Conservation (phyloP, 2,113 vertebrate genomes). For the Balaenoptera acutorostrata region DNA sequence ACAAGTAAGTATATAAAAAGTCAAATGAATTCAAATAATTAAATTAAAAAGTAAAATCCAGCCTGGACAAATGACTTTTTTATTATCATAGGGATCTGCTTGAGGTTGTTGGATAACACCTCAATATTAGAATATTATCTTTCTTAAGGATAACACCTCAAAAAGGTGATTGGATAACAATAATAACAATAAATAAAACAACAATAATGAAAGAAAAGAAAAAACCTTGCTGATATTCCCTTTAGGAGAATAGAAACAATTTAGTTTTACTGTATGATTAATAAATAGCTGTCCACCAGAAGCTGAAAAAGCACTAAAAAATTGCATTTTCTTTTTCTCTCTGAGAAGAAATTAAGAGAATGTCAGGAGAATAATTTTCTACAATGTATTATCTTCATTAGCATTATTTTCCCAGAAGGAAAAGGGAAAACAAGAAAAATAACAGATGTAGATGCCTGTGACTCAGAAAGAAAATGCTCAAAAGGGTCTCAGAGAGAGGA, state of each 20-base stretch:
- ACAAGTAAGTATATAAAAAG: not conserved
- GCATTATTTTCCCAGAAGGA: not conserved
- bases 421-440: not conserved
- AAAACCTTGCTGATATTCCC: not conserved
- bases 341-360: not conserved
- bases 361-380: not conserved
- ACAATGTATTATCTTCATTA: not conserved
- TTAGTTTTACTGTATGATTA: not conserved
- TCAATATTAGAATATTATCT: not conserved
- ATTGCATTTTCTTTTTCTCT: not conserved
- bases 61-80: not conserved
- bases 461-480: not conserved
- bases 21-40: not conserved
- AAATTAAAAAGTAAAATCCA: not conserved
- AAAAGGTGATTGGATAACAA: not conserved
- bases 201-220: not conserved
- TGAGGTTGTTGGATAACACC: not conserved
- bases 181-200: not conserved
- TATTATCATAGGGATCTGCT: not conserved
- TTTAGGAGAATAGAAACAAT: not conserved
- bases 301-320: not conserved
- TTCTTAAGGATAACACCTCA: not conserved
- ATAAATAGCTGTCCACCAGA: not conserved
- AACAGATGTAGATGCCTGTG: not conserved
- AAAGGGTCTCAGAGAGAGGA: not conserved